A percentile compares a stretch with the other conserved stretches of the same genome.
phyloP scores from a whole-genome alignment of 1,140 invertebrate species.

The Oedothorax gibbosus region DNA sequence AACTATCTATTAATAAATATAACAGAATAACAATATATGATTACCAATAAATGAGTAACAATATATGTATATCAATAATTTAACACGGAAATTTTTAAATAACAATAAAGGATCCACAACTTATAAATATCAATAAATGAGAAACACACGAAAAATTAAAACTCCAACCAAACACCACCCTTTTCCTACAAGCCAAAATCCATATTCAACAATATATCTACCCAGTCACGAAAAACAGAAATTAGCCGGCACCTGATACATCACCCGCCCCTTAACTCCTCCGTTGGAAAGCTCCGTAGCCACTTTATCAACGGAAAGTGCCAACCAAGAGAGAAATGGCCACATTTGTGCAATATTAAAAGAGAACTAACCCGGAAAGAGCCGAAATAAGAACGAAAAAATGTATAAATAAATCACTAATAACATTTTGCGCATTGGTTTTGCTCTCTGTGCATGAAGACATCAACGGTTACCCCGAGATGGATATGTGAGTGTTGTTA shows the following conservation, averaged over 20 bases:
- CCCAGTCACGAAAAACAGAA: background rate
- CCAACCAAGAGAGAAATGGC: conserved; percentile 48
- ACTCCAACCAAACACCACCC: too few species aligned
- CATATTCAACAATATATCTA: too few species aligned
- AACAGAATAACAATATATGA: too few species aligned
- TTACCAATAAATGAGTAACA: too few species aligned
- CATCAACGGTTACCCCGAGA: conserved; percentile 18
- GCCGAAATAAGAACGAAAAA: background rate
- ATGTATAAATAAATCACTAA: conserved; percentile 58
- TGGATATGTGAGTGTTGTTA: too few species aligned
- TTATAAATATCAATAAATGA: too few species aligned
- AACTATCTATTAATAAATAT: too few species aligned
- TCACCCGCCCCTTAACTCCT: background rate
- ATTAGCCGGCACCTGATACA: conserved; percentile 11
- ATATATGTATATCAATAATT: too few species aligned
- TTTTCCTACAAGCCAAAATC: too few species aligned
- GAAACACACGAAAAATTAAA: too few species aligned
- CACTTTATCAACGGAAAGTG: conserved; percentile 37
- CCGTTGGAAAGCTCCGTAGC: background rate
- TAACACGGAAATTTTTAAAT: too few species aligned
- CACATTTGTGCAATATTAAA: conserved; percentile 59
- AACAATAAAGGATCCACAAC: too few species aligned
- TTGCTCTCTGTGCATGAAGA: conserved; percentile 38
- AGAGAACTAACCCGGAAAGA: conserved; percentile 13
- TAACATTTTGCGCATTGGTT: conserved; percentile 59